phyloP scores from a whole-genome alignment of 1,140 invertebrate species.

The Eufriesea mexicana region DNA sequence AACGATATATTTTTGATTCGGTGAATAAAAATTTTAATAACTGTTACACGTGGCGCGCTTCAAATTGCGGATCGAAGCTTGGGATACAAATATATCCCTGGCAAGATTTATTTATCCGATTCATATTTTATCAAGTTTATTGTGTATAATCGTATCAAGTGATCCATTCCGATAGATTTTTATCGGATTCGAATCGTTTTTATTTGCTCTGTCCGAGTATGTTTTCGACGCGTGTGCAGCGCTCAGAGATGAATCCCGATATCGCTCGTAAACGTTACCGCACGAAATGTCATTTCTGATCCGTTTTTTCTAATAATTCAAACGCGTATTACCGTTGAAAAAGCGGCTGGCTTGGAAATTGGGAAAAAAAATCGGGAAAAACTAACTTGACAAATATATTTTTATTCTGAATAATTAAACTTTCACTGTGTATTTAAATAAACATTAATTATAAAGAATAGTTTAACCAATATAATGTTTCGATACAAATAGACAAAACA shows the following conservation, averaged over 20 bases:
- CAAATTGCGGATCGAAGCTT: constrained; percentile 23
- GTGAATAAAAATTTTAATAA: constrained; percentile 49
- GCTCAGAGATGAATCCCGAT: constrained; percentile 17
- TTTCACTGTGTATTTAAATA: not conserved
- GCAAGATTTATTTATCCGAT: constrained; percentile 22
- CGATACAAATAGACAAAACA: not conserved
- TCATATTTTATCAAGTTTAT: constrained; percentile 46
- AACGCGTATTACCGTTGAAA: not conserved
- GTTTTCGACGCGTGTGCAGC: constrained; percentile 19
- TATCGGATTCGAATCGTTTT: constrained; percentile 65
- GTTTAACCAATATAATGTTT: not conserved
- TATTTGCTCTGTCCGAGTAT: constrained; percentile 54
- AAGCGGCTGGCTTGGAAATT: not conserved
- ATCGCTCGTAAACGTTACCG: constrained; percentile 12
- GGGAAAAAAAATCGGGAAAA: not conserved
- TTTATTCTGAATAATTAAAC: not conserved
- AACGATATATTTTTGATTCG: constrained; percentile 5
- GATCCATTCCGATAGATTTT: constrained; percentile 72
- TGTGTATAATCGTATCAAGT: constrained; percentile 50
- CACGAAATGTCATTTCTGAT: constrained; percentile 31
- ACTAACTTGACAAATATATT: not conserved
- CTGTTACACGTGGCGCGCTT: not conserved
- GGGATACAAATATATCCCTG: not conserved
- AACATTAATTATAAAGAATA: not conserved
- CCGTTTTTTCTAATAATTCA: not conserved